Base-by-base conservation (phyloP, 2,113 vertebrate species). In the Nothocercus julius region DNA sequence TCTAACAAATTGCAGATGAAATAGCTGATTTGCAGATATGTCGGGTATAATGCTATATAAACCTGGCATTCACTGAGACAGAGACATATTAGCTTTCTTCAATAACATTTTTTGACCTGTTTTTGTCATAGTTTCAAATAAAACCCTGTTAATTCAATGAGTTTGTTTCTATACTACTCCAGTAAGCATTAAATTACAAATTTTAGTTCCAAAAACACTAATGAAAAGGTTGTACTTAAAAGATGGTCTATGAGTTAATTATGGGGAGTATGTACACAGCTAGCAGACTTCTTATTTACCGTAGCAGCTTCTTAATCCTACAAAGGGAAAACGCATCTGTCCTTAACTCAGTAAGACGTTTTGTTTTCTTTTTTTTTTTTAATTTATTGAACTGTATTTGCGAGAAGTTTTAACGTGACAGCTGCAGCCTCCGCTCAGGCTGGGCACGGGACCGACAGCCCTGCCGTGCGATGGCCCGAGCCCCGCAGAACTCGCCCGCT, bases 11-110 rank as follows among this genome's bases (percentile, higher is more conserved):
- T 19, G 32, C 47, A 54, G 7, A 51, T 34, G 32, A 49, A 12
- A 51, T 28, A 83, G 40, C 45, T 20, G 32, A 56, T 53, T 8
- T 24, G 32, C 59, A 80, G 24, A 5, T 7, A 59, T 30, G 24
- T 4, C 38, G 66, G 47, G 44, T 3, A 22, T 4, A 56, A 42
- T 0, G 4, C 78, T n/a, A 34, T 14, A 51, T 11, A 1, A 6
- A 73, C 76, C 1, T 38, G 36, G 27, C 25, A 17, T 25, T 81
- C 5, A 0, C 7, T 77, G 53, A 38, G 47, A 44, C 72, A 64
- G 42, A n/a, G 4, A 28, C 3, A 0, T 5, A 13, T 11, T 10
- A 28, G n/a, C 28, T 53, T 32, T 54, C 40, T 24, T 56, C 6
- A 4, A 32, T 88, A 81, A 81, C 0, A 10, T 5, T 2, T 40